phyloP scores from a whole-genome alignment of 2,113 vertebrate genomes.

The Salvelinus namaycush region DNA sequence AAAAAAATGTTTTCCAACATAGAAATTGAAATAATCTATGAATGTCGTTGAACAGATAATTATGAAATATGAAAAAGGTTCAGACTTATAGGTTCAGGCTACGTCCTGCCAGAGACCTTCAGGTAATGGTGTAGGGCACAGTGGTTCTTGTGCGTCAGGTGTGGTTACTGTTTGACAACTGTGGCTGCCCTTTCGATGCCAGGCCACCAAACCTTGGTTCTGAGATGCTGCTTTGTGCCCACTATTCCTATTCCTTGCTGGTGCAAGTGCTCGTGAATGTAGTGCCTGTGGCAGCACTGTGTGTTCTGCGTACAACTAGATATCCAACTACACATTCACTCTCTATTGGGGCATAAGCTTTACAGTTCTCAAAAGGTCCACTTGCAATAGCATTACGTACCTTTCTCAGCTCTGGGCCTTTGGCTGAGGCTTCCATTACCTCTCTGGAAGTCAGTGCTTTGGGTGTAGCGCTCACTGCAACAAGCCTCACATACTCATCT shows the following conservation, averaged over 20 bases:
- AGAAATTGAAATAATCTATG: too few species aligned
- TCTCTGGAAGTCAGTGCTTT: slow-evolving; percentile 22
- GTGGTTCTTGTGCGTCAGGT: slow-evolving; percentile 14
- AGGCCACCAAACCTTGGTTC: slow-evolving; percentile 28
- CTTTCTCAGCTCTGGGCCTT: slow-evolving; percentile 13
- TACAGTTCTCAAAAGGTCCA: slow-evolving; percentile 23
- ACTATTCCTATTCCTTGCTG: slow-evolving; percentile 33
- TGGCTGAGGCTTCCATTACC: slow-evolving; percentile 12
- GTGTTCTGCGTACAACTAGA: slow-evolving; percentile 4
- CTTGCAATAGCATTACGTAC: slow-evolving; percentile 7
- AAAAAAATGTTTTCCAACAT: too few species aligned
- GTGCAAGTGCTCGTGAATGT: slow-evolving; percentile 5
- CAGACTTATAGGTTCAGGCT: too few species aligned
- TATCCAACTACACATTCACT: slow-evolving; percentile 24
- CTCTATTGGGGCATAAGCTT: slow-evolving; percentile 15
- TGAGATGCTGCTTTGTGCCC: slow-evolving; percentile 34
- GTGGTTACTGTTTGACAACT: slow-evolving; percentile 22
- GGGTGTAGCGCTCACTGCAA: slow-evolving; percentile 20
- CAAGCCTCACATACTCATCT: slow-evolving; percentile 34
- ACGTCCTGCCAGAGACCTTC: slow-evolving; percentile 23
- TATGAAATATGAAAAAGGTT: too few species aligned
- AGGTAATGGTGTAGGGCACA: slow-evolving; percentile 8
- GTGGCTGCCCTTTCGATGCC: slow-evolving; percentile 14
- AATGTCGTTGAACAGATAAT: too few species aligned
- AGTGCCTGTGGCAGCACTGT: slow-evolving; percentile 24